Evolutionary conservation across 1,140 invertebrate species (phyloP).

Genomic region (Cyclina sinensis): DNA sequence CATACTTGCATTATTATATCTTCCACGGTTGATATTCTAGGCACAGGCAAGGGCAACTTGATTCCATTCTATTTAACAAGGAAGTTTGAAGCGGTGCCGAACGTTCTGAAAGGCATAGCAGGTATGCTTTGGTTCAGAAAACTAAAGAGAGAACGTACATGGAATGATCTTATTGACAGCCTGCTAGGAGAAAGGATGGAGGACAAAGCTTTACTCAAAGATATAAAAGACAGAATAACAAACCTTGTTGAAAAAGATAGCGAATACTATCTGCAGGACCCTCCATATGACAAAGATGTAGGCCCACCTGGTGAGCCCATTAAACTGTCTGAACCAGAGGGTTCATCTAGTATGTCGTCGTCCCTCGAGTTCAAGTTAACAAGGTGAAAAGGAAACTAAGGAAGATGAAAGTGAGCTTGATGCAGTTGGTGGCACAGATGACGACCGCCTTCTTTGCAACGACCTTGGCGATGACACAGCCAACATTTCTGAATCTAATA

Average conservation of each 20-base stretch:
- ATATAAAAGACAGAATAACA: constrained; percentile 24
- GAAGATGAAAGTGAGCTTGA: not conserved
- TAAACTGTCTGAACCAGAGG: constrained; percentile 34
- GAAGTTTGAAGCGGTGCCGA: constrained; percentile 20
- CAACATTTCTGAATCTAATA: constrained; percentile 14
- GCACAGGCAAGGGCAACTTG: constrained; percentile 38
- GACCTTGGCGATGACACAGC: not conserved
- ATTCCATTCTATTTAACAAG: constrained; percentile 57
- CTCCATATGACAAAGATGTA: constrained; percentile 32
- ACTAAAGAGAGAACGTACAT: constrained; percentile 10
- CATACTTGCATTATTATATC: too few relatives aligned
- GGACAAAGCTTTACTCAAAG: not conserved
- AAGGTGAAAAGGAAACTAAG: constrained; percentile 7
- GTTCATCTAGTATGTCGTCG: not conserved
- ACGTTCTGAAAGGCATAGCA: constrained; percentile 45
- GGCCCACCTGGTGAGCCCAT: constrained; percentile 15
- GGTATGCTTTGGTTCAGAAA: constrained; percentile 56
- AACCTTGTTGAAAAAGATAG: constrained; percentile 24
- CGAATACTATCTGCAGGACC: constrained; percentile 46
- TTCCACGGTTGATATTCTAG: not conserved
- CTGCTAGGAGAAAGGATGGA: constrained; percentile 16
- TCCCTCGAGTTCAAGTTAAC: not conserved
- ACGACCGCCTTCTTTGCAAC: not conserved
- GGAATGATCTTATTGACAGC: constrained; percentile 11
- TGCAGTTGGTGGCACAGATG: not conserved